Conservation (phyloP, 2,888 invertebrate species). For the Chouioia cunea region DNA sequence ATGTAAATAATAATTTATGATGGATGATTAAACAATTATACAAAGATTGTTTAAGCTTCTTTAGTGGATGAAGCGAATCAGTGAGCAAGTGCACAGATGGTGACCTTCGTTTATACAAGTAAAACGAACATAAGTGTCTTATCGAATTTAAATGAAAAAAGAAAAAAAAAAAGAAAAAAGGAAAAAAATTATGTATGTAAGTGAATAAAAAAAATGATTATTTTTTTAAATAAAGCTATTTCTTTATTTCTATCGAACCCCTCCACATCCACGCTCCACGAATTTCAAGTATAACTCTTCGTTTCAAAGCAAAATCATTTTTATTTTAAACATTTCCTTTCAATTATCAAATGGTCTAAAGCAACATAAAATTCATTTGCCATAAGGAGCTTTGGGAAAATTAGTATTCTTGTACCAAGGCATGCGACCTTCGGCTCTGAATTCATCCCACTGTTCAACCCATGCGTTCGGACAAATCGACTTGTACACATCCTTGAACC, state of each 20-base stretch:
- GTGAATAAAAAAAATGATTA: constrained; percentile 45
- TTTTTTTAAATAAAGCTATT: constrained; percentile 33
- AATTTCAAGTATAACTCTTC: not conserved
- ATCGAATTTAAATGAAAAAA: constrained; percentile 37
- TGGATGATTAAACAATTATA: constrained; percentile 13
- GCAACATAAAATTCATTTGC: constrained; percentile 4
- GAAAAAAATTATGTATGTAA: constrained; percentile 22
- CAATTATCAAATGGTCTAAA: not conserved
- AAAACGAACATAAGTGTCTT: constrained; percentile 38
- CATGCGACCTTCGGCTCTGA: constrained; percentile 52
- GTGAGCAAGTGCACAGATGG: constrained; percentile 30
- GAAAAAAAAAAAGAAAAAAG: not conserved
- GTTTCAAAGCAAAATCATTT: not conserved
- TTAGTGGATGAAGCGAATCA: constrained; percentile 21
- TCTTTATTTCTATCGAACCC: constrained; percentile 5
- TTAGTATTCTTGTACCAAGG: constrained; percentile 52
- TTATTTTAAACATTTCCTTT: not conserved
- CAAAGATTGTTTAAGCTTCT: constrained; percentile 26
- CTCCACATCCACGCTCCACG: not conserved
- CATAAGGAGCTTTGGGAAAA: constrained; percentile 33
- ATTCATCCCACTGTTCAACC: constrained; percentile 59
- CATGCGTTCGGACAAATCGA: constrained; percentile 59
- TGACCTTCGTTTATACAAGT: constrained; percentile 26
- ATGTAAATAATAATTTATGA: constrained; percentile 44
- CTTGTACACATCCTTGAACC: constrained; percentile 60